These are phyloP conservation scores for Coptodon bakossiorum DNA, from an alignment of 2,113 vertebrate species.

Conservation along the genomic window DNA sequence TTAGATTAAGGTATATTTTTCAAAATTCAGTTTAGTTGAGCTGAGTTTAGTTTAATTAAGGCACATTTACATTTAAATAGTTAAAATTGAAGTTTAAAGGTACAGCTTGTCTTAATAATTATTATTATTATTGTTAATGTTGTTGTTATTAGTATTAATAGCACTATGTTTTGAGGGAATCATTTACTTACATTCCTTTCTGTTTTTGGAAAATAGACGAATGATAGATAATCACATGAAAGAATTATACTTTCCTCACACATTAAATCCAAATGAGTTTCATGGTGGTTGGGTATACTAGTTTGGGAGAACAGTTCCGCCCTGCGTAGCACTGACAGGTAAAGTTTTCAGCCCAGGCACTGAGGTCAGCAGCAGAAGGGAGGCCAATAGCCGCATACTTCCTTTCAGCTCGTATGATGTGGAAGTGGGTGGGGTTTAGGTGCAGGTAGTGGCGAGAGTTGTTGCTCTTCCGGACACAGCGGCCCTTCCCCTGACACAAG, in stretches of 20 bases:
- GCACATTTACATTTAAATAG: background rate
- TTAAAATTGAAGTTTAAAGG: background rate
- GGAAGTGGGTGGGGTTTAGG: slow-evolving; percentile 56
- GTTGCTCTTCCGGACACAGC: slow-evolving; percentile 75
- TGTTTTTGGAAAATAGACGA: background rate
- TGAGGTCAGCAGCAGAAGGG: slow-evolving; percentile 40
- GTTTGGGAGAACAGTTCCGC: slow-evolving; percentile 9
- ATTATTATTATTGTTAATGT: background rate
- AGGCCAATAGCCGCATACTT: slow-evolving; percentile 49
- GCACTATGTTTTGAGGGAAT: background rate
- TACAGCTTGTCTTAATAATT: background rate
- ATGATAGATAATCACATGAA: too few species aligned
- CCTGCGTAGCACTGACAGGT: slow-evolving; percentile 71
- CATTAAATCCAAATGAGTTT: slow-evolving; percentile 38
- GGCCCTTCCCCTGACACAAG: slow-evolving; percentile 77
- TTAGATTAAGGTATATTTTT: background rate
- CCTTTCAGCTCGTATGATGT: slow-evolving; percentile 13
- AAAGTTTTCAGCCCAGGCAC: slow-evolving; percentile 39
- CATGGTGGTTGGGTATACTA: background rate
- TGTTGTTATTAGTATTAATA: background rate
- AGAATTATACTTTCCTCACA: background rate
- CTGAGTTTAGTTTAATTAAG: background rate
- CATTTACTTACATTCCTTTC: background rate
- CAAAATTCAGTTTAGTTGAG: background rate
- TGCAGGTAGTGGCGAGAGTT: slow-evolving; percentile 81